Evolutionary conservation across 2,797 vertebrate genomes (phyloP).

Genomic region (Oreochromis grahami): DNA sequence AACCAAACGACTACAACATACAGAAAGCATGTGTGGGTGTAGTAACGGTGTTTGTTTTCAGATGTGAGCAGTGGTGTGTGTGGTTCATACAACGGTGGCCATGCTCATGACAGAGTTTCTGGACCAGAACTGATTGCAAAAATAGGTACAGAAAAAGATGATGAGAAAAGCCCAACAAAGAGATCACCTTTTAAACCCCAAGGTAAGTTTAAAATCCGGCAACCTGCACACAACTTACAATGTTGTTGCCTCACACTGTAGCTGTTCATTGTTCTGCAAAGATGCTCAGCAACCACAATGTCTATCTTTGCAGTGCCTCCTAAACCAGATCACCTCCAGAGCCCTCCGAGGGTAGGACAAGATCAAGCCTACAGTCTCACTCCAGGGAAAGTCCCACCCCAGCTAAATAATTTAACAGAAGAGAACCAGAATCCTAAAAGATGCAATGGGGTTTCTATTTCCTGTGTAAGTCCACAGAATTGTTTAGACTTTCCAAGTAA

Average conservation of each 20-base stretch:
- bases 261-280: not conserved
- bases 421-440: constrained; percentile 1
- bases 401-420: not conserved
- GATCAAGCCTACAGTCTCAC: constrained; percentile 1
- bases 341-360: not conserved
- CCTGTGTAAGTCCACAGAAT: not conserved
- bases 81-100: constrained; percentile 28
- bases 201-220: constrained; percentile 19
- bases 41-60: not conserved
- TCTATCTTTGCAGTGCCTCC: constrained; percentile 32
- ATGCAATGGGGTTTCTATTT: not conserved
- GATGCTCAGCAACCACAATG: not conserved
- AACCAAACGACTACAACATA: not conserved
- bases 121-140: not conserved
- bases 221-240: not conserved
- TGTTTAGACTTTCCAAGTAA: not conserved
- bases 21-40: not conserved
- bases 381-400: not conserved
- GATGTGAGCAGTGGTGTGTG: constrained; percentile 16
- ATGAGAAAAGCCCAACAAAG: not conserved
- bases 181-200: constrained; percentile 28
- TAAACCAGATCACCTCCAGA: constrained; percentile 48
- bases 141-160: not conserved
- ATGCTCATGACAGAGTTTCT: not conserved
- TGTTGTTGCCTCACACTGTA: not conserved